phyloP scores from a whole-genome alignment of 2,113 vertebrate species.

The Cromileptes altivelis region DNA sequence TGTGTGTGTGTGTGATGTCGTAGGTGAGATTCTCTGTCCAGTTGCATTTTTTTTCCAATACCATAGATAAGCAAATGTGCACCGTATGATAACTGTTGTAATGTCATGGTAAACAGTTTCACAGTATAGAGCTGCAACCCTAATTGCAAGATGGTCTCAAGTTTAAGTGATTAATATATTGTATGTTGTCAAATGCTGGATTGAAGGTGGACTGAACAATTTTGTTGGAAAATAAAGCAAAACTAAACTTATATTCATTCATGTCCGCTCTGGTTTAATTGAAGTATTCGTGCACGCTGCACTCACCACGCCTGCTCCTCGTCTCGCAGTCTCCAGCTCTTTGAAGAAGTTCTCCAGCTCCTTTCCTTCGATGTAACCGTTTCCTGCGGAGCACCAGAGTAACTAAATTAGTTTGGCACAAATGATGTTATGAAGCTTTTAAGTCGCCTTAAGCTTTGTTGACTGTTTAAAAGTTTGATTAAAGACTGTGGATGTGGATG shows the following conservation, averaged over 20 bases:
- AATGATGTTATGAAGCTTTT: slow-evolving; percentile 35
- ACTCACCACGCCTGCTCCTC: slow-evolving; percentile 91
- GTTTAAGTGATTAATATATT: neutral
- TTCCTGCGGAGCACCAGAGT: slow-evolving; percentile 84
- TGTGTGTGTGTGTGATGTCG: no score
- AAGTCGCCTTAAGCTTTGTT: slow-evolving; percentile 49
- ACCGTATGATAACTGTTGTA: no score
- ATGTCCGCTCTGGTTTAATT: neutral
- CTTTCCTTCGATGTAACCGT: slow-evolving; percentile 97
- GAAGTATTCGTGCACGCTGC: no score
- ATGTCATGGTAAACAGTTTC: no score
- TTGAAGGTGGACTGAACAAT: neutral
- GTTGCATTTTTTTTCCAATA: no score
- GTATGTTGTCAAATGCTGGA: neutral
- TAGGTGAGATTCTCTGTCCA: no score
- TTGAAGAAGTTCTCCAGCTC: slow-evolving; percentile 96
- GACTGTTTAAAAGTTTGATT: slow-evolving; percentile 60
- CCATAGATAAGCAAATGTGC: no score
- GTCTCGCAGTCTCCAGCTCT: slow-evolving; percentile 91
- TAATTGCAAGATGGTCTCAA: no score
- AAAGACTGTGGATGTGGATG: slow-evolving; percentile 32
- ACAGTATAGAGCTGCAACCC: no score
- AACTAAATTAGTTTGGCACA: slow-evolving; percentile 55
- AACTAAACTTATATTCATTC: neutral
- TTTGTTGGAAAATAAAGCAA: neutral